Conservation (phyloP, 2,113 vertebrate genomes). For the Colinus virginianus region DNA sequence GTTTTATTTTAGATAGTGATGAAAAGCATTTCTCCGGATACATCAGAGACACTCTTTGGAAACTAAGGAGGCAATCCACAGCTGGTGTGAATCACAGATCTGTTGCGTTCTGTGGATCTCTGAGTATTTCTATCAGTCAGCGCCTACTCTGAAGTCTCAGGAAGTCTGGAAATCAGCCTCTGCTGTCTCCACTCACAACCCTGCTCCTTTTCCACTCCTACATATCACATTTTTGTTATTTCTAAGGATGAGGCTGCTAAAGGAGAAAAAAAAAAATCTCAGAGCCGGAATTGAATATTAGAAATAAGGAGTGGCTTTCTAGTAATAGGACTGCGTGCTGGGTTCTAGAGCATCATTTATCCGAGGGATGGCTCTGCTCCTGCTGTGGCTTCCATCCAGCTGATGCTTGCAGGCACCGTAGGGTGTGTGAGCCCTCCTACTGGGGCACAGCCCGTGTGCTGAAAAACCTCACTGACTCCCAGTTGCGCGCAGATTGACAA, state of each 20-base stretch:
- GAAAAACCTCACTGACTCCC: conserved; percentile 2
- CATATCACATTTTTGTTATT: neutral
- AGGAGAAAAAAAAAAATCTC: neutral
- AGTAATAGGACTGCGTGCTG: accelerated
- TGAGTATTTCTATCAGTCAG: neutral
- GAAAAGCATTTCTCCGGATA: neutral
- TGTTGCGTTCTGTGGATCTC: neutral
- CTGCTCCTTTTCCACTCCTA: neutral
- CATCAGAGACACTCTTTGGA: neutral
- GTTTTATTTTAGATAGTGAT: neutral
- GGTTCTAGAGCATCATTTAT: neutral
- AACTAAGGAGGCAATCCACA: neutral
- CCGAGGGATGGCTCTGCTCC: neutral
- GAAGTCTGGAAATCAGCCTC: neutral
- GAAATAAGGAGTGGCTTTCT: neutral
- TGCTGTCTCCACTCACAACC: neutral
- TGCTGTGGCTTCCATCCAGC: neutral
- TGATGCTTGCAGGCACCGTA: neutral
- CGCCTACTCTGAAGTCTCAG: neutral
- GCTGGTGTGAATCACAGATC: neutral
- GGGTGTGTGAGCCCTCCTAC: neutral
- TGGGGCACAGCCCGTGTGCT: neutral
- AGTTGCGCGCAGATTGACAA: conserved; percentile 4
- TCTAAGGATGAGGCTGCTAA: neutral
- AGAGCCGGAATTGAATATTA: neutral